Evolutionary conservation across 2,113 vertebrate genomes (phyloP).

Genomic region (Sinocyclocheilus grahami): DNA sequence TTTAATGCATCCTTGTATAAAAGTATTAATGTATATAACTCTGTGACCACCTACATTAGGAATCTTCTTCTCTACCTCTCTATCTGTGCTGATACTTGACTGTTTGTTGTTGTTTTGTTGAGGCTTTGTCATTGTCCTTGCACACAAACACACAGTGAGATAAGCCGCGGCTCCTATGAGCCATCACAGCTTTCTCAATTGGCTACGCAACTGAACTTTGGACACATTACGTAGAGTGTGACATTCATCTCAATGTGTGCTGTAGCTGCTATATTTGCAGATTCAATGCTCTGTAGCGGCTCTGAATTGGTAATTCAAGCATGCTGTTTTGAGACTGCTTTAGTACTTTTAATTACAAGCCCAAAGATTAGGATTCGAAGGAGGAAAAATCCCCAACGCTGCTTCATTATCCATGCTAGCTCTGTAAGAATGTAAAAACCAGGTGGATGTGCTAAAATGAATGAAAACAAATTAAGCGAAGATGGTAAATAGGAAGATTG

Average conservation of each 20-base stretch:
- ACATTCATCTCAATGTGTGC: slow-evolving; percentile 49
- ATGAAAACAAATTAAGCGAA: neutral
- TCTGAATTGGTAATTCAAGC: slow-evolving; percentile 28
- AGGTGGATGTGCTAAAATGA: neutral
- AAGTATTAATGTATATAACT: neutral
- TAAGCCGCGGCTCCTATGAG: slow-evolving; percentile 59
- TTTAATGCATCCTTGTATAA: neutral
- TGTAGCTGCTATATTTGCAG: slow-evolving; percentile 44
- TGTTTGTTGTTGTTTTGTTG: slow-evolving; percentile 48
- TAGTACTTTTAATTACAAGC: slow-evolving; percentile 45
- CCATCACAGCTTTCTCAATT: slow-evolving; percentile 61
- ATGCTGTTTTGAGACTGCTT: slow-evolving; percentile 22
- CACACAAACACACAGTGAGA: slow-evolving; percentile 45
- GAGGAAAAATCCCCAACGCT: neutral
- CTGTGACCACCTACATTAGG: neutral
- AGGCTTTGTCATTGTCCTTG: slow-evolving; percentile 51
- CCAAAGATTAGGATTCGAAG: slow-evolving; percentile 23
- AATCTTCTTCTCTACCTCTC: neutral
- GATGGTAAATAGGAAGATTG: neutral
- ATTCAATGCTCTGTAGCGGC: slow-evolving; percentile 25
- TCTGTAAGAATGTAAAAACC: neutral
- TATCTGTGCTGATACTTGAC: slow-evolving; percentile 19
- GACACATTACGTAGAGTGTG: slow-evolving; percentile 45
- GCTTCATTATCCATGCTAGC: slow-evolving; percentile 9
- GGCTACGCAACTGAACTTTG: slow-evolving; percentile 48